Base-by-base conservation (phyloP, 2,113 vertebrate genomes). In the Stictonetta naevosa region DNA sequence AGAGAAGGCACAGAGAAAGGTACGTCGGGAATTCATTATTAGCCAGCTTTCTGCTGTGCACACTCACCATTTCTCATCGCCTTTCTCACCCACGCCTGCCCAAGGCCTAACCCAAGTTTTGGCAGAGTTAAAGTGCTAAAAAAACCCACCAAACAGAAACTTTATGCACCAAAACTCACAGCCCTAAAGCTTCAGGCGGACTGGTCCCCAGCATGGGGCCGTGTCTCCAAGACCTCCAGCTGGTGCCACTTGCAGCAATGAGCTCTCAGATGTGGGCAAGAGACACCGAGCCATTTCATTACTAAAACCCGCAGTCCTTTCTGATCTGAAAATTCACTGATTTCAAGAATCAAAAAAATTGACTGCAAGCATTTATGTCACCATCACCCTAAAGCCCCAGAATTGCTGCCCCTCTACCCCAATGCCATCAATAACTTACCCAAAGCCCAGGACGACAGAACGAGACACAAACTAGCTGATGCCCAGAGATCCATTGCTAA, bases 141-240 rank as follows among this genome's bases (percentile, higher is more conserved):
- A 91, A 68, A 60, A 42, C 13, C 1, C 2, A 31, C 0, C 1
- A 64, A 15, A 11, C 6, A 34, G 44, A 75, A 80, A 53, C n/a
- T 5, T 85, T 16, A 69, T 73, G 11, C 34, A 86, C 3, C 22
- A 48, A 59, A 64, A 73, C 31, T 5, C 2, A 2, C 58, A 91
- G 26, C 26, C 31, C 28, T 46, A 40, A 67, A 81, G 46, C 52
- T 55, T 58, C 55, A 71, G 33, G 63, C 11, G 33, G 58, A 25
- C 31, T 56, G 0, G 0, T 52, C 13, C 40, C 22, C 38, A 75
- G 44, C 20, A n/a, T 4, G 22, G 6, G 19, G 29, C 33, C 10
- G 3, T 19, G 87, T 55, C 33, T 90, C 56, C 42, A n/a, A 55
- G 60, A 81, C 10, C 25, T 78, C 22, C 80, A 76, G n/a, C 8